These are phyloP conservation scores for Watsonalla cultraria DNA, from an alignment of 2,888 invertebrate genomes.

Conservation along the genomic window DNA sequence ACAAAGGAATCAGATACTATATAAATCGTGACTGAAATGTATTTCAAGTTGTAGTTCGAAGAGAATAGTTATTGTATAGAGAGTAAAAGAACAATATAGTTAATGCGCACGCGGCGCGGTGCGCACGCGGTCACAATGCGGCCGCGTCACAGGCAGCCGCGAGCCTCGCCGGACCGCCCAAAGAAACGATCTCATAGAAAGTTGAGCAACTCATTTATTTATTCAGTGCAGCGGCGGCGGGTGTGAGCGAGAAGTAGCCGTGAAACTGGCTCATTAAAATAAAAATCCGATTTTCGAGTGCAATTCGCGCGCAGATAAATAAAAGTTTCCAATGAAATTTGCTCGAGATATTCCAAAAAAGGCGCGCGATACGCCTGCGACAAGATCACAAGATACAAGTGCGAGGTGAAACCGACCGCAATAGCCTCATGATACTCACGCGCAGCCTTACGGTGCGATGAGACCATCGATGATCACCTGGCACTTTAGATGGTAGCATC, in stretches of 20 bases:
- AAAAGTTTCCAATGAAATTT: slow-evolving; percentile 74
- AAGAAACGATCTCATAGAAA: slow-evolving; percentile 78
- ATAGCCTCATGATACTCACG: slow-evolving; percentile 45
- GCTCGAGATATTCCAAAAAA: slow-evolving; percentile 78
- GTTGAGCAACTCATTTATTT: slow-evolving; percentile 77
- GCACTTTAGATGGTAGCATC: slow-evolving; percentile 38
- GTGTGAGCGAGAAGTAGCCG: slow-evolving; percentile 64
- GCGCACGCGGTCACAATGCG: slow-evolving; percentile 7
- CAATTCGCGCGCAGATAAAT: slow-evolving; percentile 67
- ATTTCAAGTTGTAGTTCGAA: slow-evolving; percentile 29
- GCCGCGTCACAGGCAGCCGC: slow-evolving; percentile 22
- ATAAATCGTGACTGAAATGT: slow-evolving; percentile 49
- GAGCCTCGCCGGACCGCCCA: slow-evolving; percentile 58
- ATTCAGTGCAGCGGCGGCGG: slow-evolving; percentile 66
- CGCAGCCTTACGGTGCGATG: slow-evolving; percentile 18
- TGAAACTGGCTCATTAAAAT: slow-evolving; percentile 76
- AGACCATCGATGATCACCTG: slow-evolving; percentile 23
- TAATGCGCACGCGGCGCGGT: slow-evolving; percentile 22
- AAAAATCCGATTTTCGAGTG: slow-evolving; percentile 74
- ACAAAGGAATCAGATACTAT: slow-evolving; percentile 30
- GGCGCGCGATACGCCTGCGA: slow-evolving; percentile 65
- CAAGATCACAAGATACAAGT: slow-evolving; percentile 64
- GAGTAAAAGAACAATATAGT: slow-evolving; percentile 46
- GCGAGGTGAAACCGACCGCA: slow-evolving; percentile 72
- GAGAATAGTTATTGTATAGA: slow-evolving; percentile 41